phyloP scores from a whole-genome alignment of 2,888 invertebrate species.

The Pollenia griseotomentosa region DNA sequence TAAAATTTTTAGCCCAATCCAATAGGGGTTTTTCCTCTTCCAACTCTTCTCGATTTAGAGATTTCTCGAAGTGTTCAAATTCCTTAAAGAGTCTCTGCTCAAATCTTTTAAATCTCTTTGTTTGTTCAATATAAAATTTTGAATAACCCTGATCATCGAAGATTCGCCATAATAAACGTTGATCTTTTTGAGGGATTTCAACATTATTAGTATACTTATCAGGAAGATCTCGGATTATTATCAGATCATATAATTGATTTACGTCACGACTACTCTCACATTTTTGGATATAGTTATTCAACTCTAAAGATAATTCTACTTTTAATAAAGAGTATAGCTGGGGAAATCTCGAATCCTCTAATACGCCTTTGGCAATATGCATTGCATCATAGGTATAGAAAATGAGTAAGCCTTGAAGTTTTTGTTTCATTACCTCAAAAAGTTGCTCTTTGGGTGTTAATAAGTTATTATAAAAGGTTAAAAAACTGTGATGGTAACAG shows the following conservation, averaged over 20 bases:
- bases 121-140: neutral
- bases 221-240: neutral
- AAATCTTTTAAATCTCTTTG: neutral
- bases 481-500: neutral
- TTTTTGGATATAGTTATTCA: neutral
- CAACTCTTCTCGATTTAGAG: slow-evolving; percentile 21
- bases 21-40: slow-evolving; percentile 40
- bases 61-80: too few species aligned
- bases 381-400: neutral
- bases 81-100: neutral
- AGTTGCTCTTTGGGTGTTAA: slow-evolving; percentile 15
- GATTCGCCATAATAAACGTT: neutral
- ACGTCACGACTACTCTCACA: neutral
- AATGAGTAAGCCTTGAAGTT: neutral
- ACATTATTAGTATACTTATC: neutral
- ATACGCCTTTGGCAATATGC: neutral
- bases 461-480: neutral
- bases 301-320: neutral
- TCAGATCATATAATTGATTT: neutral
- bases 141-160: neutral
- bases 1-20: too few species aligned
- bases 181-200: neutral
- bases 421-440: neutral
- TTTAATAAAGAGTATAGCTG: neutral
- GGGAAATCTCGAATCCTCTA: neutral